Percentiles rank a stretch among this genome's conserved stretches.
Evolutionary conservation across 2,797 vertebrate species (phyloP).

Genomic region (Myotis findleyi): DNA sequence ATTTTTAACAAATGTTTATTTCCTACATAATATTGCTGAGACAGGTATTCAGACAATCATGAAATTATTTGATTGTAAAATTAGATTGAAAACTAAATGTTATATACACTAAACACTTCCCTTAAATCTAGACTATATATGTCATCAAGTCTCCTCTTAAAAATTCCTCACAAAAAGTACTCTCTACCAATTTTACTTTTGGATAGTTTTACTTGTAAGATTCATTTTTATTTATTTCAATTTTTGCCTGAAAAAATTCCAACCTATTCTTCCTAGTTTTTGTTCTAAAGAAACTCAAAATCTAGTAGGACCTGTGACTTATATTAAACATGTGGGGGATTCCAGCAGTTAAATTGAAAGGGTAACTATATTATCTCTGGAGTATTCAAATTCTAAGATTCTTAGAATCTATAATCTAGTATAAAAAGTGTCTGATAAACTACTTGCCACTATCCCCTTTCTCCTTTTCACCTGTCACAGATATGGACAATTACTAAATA

Average conservation of each 20-base stretch:
- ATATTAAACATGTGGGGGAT: not conserved
- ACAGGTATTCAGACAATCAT: not conserved
- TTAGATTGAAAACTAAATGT: not conserved
- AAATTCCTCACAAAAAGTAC: not conserved
- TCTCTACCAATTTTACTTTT: not conserved
- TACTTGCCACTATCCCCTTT: not conserved
- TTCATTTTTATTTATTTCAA: constrained; percentile 24
- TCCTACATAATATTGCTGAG: not conserved
- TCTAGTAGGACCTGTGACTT: not conserved
- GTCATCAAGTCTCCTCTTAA: not conserved
- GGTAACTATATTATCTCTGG: not conserved
- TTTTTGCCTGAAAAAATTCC: not conserved
- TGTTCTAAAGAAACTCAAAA: constrained; percentile 12
- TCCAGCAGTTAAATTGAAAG: not conserved
- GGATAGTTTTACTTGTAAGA: not conserved
- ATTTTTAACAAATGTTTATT: not conserved
- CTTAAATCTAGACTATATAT: constrained; percentile 2
- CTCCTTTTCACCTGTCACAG: not conserved
- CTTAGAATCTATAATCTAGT: not conserved
- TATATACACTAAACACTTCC: not conserved
- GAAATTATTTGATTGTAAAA: not conserved
- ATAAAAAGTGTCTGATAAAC: not conserved
- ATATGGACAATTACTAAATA: not conserved
- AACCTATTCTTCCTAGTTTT: not conserved
- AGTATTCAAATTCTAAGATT: not conserved